phyloP scores from a whole-genome alignment of 2,797 vertebrate species.

The Amniataba percoides region DNA sequence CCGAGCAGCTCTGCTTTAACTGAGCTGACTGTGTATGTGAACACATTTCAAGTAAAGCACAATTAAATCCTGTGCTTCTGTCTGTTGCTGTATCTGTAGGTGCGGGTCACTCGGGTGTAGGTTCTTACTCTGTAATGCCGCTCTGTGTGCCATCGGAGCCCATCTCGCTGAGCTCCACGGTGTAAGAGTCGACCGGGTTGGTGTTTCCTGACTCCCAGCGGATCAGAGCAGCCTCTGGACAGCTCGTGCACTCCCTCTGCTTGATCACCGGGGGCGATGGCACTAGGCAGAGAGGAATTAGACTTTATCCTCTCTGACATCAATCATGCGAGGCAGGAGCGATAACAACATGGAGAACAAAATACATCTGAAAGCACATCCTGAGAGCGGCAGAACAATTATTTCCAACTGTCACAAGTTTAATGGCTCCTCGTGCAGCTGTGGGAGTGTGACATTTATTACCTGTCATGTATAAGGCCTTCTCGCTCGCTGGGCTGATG shows the following conservation, averaged over 20 bases:
- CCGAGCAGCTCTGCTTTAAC: conserved; percentile 11
- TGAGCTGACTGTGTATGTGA: neutral
- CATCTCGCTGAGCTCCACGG: conserved; percentile 88
- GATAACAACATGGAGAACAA: conserved; percentile 12
- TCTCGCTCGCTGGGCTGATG: conserved; percentile 92
- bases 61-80: conserved; percentile 6
- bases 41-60: conserved; percentile 10
- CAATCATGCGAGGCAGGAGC: conserved; percentile 5
- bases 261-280: conserved; percentile 92
- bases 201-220: conserved; percentile 94
- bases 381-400: neutral
- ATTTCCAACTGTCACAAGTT: conserved; percentile 17
- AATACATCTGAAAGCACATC: neutral
- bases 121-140: conserved; percentile 89
- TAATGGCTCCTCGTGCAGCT: conserved; percentile 6
- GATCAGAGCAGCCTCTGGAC: conserved; percentile 90
- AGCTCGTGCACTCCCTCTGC: conserved; percentile 86
- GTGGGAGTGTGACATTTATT: conserved; percentile 44
- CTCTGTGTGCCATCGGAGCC: conserved; percentile 68
- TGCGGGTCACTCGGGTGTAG: neutral
- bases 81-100: neutral
- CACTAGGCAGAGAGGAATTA: conserved; percentile 78
- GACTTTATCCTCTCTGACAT: neutral
- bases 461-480: conserved; percentile 94
- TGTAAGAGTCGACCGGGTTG: conserved; percentile 96